Conservation (phyloP, 92 coral and sea anemone species). For the Pocillopora grandis region DNA sequence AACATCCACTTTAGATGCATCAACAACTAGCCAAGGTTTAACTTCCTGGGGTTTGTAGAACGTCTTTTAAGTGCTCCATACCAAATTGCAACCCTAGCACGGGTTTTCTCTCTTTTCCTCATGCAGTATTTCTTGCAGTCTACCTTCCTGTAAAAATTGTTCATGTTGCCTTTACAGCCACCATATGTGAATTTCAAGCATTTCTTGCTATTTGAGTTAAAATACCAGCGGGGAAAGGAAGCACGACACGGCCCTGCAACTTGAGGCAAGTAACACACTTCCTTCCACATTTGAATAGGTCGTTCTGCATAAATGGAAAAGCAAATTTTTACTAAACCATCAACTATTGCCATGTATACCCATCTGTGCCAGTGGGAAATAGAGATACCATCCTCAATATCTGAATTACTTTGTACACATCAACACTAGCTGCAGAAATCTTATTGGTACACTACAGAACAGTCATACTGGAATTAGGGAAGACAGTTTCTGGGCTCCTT, state of each 20-base stretch:
- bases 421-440: no score
- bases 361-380: background rate
- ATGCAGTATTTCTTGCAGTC: conserved; percentile 77
- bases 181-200: conserved; percentile 80
- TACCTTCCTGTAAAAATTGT: conserved; percentile 78
- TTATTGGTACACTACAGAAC: no score
- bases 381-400: no score
- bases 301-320: conserved; percentile 33
- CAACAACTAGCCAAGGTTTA: conserved; percentile 7
- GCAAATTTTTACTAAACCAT: conserved; percentile 20
- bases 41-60: background rate
- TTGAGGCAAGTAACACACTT: conserved; percentile 52
- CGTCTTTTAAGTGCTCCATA: conserved; percentile 17
- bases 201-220: conserved; percentile 60
- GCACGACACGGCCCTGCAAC: conserved; percentile 72
- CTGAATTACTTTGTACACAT: no score
- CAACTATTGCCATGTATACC: background rate
- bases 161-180: conserved; percentile 87
- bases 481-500: no score
- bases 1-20: background rate
- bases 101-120: conserved; percentile 56
- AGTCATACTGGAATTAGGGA: no score
- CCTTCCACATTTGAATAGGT: conserved; percentile 28
- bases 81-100: conserved; percentile 28
- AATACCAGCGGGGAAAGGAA: conserved; percentile 84